These are phyloP conservation scores for Scyliorhinus canicula DNA, from an alignment of 2,797 vertebrate species.

Conservation along the genomic window DNA sequence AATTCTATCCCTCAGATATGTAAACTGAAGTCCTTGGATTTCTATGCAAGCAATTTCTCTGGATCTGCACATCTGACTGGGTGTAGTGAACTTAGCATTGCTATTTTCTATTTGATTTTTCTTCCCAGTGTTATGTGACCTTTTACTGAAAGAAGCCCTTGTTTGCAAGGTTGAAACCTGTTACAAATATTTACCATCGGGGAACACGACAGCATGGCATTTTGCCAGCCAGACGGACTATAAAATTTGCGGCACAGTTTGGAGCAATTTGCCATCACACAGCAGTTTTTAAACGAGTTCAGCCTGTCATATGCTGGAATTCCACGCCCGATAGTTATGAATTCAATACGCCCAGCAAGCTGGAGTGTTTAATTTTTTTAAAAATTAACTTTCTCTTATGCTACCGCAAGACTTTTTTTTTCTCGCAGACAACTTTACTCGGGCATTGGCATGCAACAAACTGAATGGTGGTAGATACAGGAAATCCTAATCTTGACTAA, in stretches of 20 bases:
- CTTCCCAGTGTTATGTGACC: conserved; percentile 69
- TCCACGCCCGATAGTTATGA: conserved; percentile 77
- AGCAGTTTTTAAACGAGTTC: conserved; percentile 84
- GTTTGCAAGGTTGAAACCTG: conserved; percentile 86
- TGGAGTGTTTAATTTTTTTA: conserved; percentile 64
- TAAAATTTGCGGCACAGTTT: conserved; percentile 92
- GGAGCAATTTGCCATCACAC: conserved; percentile 78
- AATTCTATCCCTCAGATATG: neutral
- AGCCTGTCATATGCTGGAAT: conserved; percentile 82
- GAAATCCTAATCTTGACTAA: conserved; percentile 99
- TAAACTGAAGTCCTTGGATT: conserved; percentile 52
- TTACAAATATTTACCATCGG: conserved; percentile 96
- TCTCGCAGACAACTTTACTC: conserved; percentile 72
- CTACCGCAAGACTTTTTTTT: conserved; percentile 70
- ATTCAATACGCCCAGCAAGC: conserved; percentile 70
- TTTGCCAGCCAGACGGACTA: conserved; percentile 82
- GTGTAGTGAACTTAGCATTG: conserved; percentile 76
- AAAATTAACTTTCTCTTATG: conserved; percentile 63
- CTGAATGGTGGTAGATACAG: conserved; percentile 95
- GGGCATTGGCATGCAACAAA: conserved; percentile 99
- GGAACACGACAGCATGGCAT: conserved; percentile 75
- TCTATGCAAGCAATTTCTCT: conserved; percentile 70
- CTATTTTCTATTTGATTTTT: conserved; percentile 82
- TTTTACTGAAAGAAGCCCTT: conserved; percentile 85
- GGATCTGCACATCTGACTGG: conserved; percentile 69